These are phyloP conservation scores for Scaeva pyrastri DNA, from an alignment of 2,888 invertebrate species.

Conservation along the genomic window DNA sequence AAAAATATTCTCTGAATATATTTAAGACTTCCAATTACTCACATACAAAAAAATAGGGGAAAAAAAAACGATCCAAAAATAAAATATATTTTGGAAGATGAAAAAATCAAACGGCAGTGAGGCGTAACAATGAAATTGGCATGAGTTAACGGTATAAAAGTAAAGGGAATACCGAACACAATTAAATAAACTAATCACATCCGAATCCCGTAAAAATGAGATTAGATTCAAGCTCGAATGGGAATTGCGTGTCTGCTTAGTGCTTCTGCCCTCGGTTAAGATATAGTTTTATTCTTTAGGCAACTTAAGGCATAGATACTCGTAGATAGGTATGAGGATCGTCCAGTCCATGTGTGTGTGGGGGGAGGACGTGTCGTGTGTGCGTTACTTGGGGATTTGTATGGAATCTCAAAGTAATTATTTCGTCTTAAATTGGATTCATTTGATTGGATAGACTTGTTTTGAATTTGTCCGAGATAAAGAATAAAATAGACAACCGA, in stretches of 20 bases:
- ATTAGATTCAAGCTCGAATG: conserved; percentile 19
- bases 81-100: neutral
- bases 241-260: conserved; percentile 14
- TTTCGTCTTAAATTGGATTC: neutral
- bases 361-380: neutral
- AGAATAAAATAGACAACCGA: no score
- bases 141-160: neutral
- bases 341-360: no score
- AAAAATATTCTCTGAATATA: conserved; percentile 6
- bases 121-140: neutral
- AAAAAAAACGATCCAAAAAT: neutral
- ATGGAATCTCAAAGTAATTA: neutral
- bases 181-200: conserved; percentile 12
- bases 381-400: neutral
- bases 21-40: neutral
- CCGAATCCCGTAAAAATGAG: conserved; percentile 1
- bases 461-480: neutral
- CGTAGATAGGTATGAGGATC: no score
- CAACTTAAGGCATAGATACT: no score
- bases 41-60: neutral
- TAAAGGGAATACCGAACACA: neutral
- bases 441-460: neutral
- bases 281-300: conserved; percentile 2
- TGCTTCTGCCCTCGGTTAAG: no score
- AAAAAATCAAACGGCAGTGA: neutral